Base-by-base conservation (phyloP, 2,888 invertebrate genomes). In the Leptodirus hochenwartii region DNA sequence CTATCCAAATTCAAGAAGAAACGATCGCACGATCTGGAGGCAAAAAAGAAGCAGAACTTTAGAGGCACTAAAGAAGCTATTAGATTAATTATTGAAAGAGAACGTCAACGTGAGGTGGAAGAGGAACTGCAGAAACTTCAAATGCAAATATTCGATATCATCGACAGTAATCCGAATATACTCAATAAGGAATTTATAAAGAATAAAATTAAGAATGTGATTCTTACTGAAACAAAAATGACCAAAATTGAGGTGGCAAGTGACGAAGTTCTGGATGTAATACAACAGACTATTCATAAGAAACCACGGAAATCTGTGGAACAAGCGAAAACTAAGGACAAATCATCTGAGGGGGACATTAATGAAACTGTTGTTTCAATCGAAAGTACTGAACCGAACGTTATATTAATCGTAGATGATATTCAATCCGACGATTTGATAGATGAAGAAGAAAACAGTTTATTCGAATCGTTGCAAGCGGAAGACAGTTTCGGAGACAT, bases 91-190 rank as follows among this genome's bases (percentile, higher is more conserved):
- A 49, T 50, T n/a, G 43, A 51, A 33, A 43, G 48, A 34, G 59
- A 62, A 40, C 54, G 50, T 37, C 51, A 52, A 10, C 53, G 50
- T 30, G 53, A 56, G 34, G 54, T 62, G 45, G 54, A 56, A 38
- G 61, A 64, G 34, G 56, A 59, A 45, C 54, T 39, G 39, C 49
- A 32, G 45, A 61, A 56, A 51, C 59, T 53, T 37, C 61, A 47
- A 48, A 50, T 35, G 44, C 58, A 48, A 47, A 60, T 47, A 47
- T 56, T 51, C 47, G 61, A 53, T 36, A 61, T 50, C 43, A 62
- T 50, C 42, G 57, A 51, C 42, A 58, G 39, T 44, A 62, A 44
- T 54, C 62, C 39, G 43, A 64, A 52, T 49, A 62, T 51, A 51
- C 56, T 45, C 34, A 64, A 37, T 50, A 62, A 49, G 47, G 55